These are phyloP conservation scores for Pithys albifrons DNA, from an alignment of 2,113 vertebrate species.

Conservation along the genomic window DNA sequence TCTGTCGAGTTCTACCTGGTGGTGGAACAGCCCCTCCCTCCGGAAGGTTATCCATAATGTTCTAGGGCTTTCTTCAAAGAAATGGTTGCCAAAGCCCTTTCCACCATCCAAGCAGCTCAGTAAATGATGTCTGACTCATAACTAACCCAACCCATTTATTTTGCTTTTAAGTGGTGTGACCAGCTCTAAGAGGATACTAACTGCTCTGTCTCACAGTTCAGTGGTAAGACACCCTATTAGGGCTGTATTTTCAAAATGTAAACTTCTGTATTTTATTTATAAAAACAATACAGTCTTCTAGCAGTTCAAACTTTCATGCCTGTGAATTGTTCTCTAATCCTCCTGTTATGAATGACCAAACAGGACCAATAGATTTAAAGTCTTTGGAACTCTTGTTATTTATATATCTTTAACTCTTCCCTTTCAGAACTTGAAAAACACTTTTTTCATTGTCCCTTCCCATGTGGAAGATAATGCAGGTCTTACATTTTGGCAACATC, in stretches of 20 bases:
- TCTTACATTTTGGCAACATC: neutral
- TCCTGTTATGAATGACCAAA: neutral
- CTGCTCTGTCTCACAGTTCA: neutral
- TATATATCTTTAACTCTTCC: neutral
- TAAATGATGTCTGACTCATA: neutral
- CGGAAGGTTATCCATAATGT: neutral
- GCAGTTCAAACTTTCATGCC: neutral
- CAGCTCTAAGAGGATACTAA: neutral
- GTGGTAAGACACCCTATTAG: neutral
- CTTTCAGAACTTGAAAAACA: neutral
- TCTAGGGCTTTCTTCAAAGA: neutral
- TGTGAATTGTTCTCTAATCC: neutral
- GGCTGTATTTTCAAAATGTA: neutral
- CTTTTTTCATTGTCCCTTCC: neutral
- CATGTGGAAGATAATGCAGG: neutral
- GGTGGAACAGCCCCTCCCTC: neutral
- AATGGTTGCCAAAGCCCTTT: neutral
- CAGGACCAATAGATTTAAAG: neutral
- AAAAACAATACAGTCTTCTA: neutral
- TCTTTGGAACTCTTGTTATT: neutral
- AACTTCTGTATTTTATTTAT: neutral
- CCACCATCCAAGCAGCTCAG: neutral
- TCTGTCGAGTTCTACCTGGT: neutral
- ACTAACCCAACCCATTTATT: neutral
- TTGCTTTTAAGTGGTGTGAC: neutral